phyloP scores from a whole-genome alignment of 2,113 vertebrate genomes.

The Nothocercus julius region DNA sequence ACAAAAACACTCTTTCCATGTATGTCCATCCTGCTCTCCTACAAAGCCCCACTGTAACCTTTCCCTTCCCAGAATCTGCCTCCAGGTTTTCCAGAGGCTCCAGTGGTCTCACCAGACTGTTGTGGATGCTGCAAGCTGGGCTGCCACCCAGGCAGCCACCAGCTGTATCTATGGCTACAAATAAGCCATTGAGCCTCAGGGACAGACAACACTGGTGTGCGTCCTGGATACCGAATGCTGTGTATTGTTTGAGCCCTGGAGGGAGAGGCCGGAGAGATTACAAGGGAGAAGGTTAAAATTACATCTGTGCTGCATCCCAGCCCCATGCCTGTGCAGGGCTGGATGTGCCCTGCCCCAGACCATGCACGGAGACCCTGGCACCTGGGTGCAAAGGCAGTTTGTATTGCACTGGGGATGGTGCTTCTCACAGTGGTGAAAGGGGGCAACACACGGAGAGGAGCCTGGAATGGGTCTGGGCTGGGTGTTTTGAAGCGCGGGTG shows the following conservation, averaged over 20 bases:
- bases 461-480: background rate
- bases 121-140: background rate
- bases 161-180: background rate
- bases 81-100: background rate
- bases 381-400: background rate
- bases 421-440: background rate
- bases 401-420: background rate
- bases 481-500: fast-evolving
- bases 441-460: fast-evolving
- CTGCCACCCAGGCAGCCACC: background rate
- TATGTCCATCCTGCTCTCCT: background rate
- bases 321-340: background rate
- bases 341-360: background rate
- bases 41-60: background rate
- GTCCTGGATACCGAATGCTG: background rate
- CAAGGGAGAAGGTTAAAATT: background rate
- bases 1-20: background rate
- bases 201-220: background rate
- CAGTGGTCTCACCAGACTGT: background rate
- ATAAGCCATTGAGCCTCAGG: background rate
- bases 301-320: background rate
- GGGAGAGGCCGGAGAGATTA: background rate
- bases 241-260: background rate
- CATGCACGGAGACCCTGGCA: background rate
- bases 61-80: background rate